Percentiles rank a stretch among this genome's conserved stretches.
These are phyloP conservation scores for Falco naumanni DNA, from an alignment of 2,797 vertebrate species.

Conservation along the genomic window DNA sequence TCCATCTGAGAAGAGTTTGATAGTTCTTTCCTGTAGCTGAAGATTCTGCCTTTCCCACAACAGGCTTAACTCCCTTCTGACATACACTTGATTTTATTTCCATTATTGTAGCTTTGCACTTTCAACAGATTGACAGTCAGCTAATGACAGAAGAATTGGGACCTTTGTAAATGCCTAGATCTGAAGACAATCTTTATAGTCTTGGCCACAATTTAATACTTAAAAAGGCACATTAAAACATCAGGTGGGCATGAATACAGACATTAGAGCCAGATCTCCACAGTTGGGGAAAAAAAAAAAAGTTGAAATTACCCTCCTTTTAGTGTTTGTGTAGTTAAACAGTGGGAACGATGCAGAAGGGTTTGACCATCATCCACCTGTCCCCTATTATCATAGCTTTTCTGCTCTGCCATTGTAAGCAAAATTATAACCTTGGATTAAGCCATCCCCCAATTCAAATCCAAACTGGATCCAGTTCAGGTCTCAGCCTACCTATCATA, in stretches of 20 bases:
- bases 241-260: not conserved
- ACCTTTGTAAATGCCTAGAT: not conserved
- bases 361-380: not conserved
- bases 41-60: not conserved
- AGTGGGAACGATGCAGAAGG: not conserved
- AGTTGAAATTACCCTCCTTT: not conserved
- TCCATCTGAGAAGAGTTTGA: not conserved
- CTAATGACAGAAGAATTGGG: not conserved
- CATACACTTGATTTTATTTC: not conserved
- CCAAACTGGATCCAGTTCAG: not conserved
- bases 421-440: not conserved
- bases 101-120: not conserved
- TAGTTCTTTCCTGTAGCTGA: not conserved
- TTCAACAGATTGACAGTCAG: not conserved
- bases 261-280: not conserved
- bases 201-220: not conserved
- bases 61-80: not conserved
- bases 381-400: fast-evolving
- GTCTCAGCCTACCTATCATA: not conserved
- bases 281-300: not conserved
- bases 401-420: not conserved
- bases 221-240: not conserved
- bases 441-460: not conserved
- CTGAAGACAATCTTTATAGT: not conserved
- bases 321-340: not conserved